Percentiles rank a stretch among this genome's conserved stretches.
phyloP scores from a whole-genome alignment of 2,797 vertebrate species.

The Xyrichtys novacula region DNA sequence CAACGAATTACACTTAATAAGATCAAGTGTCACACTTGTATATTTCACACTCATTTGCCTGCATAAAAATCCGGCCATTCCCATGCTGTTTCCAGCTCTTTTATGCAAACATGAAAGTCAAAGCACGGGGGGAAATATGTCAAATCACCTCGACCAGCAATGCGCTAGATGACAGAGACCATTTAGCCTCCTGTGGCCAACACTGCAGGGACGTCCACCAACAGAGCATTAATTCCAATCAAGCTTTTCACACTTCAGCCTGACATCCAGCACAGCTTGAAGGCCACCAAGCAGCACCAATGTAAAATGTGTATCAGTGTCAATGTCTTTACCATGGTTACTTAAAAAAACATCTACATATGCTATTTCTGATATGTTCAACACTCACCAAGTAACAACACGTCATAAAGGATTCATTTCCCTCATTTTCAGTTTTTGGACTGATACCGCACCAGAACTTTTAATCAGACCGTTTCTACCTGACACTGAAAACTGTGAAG shows the following conservation, averaged over 20 bases:
- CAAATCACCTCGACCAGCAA: conserved; percentile 76
- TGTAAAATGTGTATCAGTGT: background rate
- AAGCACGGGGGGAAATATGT: conserved; percentile 76
- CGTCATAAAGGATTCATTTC: background rate
- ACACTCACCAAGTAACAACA: background rate
- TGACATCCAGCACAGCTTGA: conserved; percentile 59
- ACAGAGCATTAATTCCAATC: conserved; percentile 76
- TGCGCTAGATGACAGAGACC: conserved; percentile 87
- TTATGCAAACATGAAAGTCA: conserved; percentile 63
- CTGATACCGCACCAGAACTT: conserved; percentile 4
- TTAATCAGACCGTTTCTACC: conserved; percentile 19
- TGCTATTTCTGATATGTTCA: background rate
- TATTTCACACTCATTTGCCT: conserved; percentile 19
- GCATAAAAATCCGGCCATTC: conserved; percentile 15
- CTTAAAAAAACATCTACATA: background rate
- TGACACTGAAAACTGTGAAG: conserved; percentile 20
- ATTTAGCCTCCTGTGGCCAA: conserved; percentile 83
- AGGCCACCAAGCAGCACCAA: conserved; percentile 23
- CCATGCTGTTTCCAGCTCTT: conserved; percentile 60
- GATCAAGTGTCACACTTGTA: background rate
- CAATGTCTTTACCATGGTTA: background rate
- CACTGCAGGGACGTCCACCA: conserved; percentile 65
- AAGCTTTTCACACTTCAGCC: conserved; percentile 42
- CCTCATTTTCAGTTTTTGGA: background rate
- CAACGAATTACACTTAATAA: too few relatives aligned